Percentiles rank a stretch among this genome's conserved stretches.
These are phyloP conservation scores for Chelonoidis abingdonii DNA, from an alignment of 2,113 vertebrate species.

Conservation along the genomic window DNA sequence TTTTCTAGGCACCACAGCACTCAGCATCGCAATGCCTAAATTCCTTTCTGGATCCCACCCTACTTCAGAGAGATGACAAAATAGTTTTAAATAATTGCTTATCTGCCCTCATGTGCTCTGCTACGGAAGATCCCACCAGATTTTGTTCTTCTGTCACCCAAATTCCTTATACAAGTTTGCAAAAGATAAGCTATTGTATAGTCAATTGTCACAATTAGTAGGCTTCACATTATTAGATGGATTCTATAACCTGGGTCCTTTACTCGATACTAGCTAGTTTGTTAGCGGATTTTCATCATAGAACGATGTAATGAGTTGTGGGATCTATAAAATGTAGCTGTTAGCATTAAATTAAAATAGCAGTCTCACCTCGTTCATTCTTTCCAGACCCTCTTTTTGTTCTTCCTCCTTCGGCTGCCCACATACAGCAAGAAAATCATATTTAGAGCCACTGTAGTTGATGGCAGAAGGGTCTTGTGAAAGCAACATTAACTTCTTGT, in stretches of 20 bases:
- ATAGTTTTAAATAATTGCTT: background rate
- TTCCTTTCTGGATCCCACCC: background rate
- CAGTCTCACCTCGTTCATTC: background rate
- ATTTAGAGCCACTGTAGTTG: rapidly evolving
- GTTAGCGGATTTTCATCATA: background rate
- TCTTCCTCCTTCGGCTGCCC: background rate
- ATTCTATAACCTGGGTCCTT: background rate
- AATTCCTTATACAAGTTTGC: background rate
- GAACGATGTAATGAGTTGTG: background rate
- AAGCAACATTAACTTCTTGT: rapidly evolving
- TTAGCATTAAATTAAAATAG: background rate
- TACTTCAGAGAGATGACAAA: background rate
- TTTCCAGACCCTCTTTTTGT: background rate
- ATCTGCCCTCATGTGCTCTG: background rate
- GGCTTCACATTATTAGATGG: background rate
- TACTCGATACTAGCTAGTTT: background rate
- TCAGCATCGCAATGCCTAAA: background rate
- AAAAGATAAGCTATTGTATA: background rate
- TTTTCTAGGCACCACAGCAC: background rate
- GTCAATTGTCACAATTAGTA: background rate
- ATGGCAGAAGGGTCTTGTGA: background rate
- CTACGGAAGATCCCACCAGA: background rate
- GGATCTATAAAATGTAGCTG: background rate
- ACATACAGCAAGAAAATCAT: background rate
- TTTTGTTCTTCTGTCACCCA: background rate